Evolutionary conservation across 2,113 vertebrate species (phyloP), one percentile per base, ranked within the genome.

Genomic region (Cnemophilus loriae): DNA sequence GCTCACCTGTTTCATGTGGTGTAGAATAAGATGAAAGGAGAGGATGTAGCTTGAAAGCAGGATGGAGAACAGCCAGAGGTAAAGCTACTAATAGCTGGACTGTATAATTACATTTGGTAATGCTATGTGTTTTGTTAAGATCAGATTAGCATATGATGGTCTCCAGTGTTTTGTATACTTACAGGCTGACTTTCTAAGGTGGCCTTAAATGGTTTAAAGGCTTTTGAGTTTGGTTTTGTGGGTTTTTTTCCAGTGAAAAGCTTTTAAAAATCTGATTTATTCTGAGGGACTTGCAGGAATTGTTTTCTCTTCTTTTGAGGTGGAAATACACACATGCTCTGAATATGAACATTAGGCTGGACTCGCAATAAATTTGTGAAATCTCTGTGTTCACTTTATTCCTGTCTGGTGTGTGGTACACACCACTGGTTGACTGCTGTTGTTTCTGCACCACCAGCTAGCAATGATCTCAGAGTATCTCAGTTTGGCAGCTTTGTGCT

Each of bases 41-140:
- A 83, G 55, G 81, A 82, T 39, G 44, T 87, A 93, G 82, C 85
- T 94, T 95, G 96, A 96, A 97, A 97, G 91, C 70, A 84, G 39
- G 84, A 92, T 95, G 80, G 52, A 92, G 91, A 96, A 96, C 93
- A 97, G 96, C 92, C 97, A 97, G 95, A 84, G 89, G 91, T 97
- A 97, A 96, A 95, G 86, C 93, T 95, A 84, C 97, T 98, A 97
- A 97, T 97, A 96, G 96, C 93, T 75, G 91, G 97, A 93, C 97
- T 97, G 90, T 84, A 91, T 95, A 97, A 97, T 97, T 94, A 96
- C 94, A 92, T 82, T 96, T 87, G 65, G 93, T 97, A 97, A 98
- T 92, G 69, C 61, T 97, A 86, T 96, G 77, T 89, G 82, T 97
- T 98, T 98, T 97, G 96, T 90, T 94, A 95, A 95, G 9, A 70